These are phyloP conservation scores for Macrotrachela quadricornifera DNA, from an alignment of 1,140 invertebrate genomes.

Conservation along the genomic window DNA sequence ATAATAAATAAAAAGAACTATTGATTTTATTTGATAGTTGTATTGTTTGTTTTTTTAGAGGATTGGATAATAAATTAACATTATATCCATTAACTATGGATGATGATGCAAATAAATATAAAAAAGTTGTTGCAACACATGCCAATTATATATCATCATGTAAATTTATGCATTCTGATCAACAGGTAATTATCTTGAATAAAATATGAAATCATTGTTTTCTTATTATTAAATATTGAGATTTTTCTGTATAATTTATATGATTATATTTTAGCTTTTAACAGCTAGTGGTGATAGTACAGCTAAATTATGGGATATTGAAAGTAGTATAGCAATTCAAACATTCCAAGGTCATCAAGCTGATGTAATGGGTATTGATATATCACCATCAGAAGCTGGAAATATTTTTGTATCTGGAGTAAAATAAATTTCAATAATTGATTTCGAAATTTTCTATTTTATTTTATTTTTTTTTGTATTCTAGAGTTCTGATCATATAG, in stretches of 20 bases:
- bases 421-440: constrained; percentile 17
- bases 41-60: too few species aligned
- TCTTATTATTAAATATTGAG: too few species aligned
- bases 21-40: too few species aligned
- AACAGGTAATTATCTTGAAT: constrained; percentile 43
- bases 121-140: constrained; percentile 87
- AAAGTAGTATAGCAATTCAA: constrained; percentile 83
- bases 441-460: background rate
- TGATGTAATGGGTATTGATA: constrained; percentile 89
- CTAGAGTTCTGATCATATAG: constrained; percentile 85
- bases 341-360: constrained; percentile 91
- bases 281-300: constrained; percentile 95
- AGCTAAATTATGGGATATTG: constrained; percentile 96
- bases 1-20: too few species aligned
- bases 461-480: background rate
- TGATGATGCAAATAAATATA: constrained; percentile 75
- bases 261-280: constrained; percentile 36
- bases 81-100: constrained; percentile 78
- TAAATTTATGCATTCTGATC: constrained; percentile 90
- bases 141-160: constrained; percentile 86
- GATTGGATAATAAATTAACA: constrained; percentile 95
- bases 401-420: constrained; percentile 95
- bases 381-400: constrained; percentile 85
- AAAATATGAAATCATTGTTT: too few species aligned
- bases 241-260: too few species aligned